Conservation (phyloP, 1,140 invertebrate genomes). For the Myzus persicae region DNA sequence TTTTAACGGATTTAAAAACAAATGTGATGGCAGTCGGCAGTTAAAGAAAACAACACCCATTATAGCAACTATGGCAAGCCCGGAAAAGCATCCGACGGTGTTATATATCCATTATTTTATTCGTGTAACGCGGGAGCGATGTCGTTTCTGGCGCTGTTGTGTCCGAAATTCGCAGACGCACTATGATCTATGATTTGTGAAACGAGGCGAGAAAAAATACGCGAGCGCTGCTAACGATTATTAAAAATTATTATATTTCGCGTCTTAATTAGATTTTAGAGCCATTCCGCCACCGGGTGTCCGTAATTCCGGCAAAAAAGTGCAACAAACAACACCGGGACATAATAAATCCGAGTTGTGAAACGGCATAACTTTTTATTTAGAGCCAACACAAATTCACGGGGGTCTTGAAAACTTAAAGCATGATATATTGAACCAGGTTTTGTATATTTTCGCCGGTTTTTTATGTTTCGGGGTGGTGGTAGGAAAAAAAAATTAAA, state of each 20-base stretch:
- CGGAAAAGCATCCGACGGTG: neutral
- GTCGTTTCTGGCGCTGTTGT: constrained; percentile 30
- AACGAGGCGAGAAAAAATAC: constrained; percentile 21
- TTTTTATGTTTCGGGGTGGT: constrained; percentile 23
- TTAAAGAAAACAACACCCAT: constrained; percentile 2
- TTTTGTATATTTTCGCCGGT: constrained; percentile 54
- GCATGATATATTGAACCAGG: constrained; percentile 53
- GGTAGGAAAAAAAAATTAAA: neutral
- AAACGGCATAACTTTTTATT: constrained; percentile 58
- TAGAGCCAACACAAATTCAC: constrained; percentile 45
- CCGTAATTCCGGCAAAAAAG: constrained; percentile 54
- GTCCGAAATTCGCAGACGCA: constrained; percentile 24
- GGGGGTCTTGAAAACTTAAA: constrained; percentile 58
- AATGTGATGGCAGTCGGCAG: neutral
- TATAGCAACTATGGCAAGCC: neutral
- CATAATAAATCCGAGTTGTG: constrained; percentile 54
- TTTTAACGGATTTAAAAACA: neutral
- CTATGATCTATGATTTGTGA: constrained; percentile 51
- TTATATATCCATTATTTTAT: neutral
- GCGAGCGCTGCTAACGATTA: constrained; percentile 37
- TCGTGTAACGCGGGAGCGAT: neutral
- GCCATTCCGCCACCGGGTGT: constrained; percentile 54
- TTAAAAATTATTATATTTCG: constrained; percentile 55
- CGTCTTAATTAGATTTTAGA: constrained; percentile 58
- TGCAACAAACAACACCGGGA: constrained; percentile 50